phyloP scores from a whole-genome alignment of 2,888 invertebrate species.

The Caenorhabditis imperialis region DNA sequence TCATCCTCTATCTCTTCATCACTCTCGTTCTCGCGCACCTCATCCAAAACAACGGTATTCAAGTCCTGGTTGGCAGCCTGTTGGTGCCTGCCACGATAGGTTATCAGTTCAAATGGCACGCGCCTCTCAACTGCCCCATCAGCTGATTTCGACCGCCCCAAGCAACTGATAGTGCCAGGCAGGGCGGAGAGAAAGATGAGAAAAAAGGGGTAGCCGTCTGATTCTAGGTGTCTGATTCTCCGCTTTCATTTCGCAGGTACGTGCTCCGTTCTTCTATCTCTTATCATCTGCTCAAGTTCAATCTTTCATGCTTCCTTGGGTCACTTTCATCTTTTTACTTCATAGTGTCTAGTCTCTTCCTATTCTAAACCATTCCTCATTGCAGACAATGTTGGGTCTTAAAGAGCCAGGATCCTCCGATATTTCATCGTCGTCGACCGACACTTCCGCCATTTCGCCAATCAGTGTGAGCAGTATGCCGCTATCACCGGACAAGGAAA shows the following conservation, averaged over 20 bases:
- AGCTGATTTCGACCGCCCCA: constrained; percentile 53
- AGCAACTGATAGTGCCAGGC: constrained; percentile 51
- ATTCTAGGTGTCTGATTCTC: constrained; percentile 54
- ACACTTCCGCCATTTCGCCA: constrained; percentile 65
- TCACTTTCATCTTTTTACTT: constrained; percentile 5
- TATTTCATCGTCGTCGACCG: constrained; percentile 64
- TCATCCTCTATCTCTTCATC: constrained; percentile 47
- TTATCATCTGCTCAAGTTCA: constrained; percentile 41
- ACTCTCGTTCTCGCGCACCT: constrained; percentile 51
- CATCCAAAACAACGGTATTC: constrained; percentile 46
- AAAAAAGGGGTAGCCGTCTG: constrained; percentile 45
- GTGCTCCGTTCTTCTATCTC: constrained; percentile 27
- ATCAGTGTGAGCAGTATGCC: constrained; percentile 66
- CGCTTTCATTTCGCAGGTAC: no score
- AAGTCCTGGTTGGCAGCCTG: constrained; percentile 44
- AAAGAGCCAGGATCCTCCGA: constrained; percentile 64
- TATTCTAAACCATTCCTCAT: constrained; percentile 1
- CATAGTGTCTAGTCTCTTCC: background rate
- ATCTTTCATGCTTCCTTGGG: constrained; percentile 32
- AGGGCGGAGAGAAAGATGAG: constrained; percentile 51
- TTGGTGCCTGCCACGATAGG: constrained; percentile 59
- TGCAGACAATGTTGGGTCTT: constrained; percentile 60
- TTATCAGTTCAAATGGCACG: constrained; percentile 59
- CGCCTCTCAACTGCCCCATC: constrained; percentile 53
- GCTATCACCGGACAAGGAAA: constrained; percentile 65